Evolutionary conservation across 2,113 vertebrate species (phyloP).

Genomic region (Corythornis vintsioides): DNA sequence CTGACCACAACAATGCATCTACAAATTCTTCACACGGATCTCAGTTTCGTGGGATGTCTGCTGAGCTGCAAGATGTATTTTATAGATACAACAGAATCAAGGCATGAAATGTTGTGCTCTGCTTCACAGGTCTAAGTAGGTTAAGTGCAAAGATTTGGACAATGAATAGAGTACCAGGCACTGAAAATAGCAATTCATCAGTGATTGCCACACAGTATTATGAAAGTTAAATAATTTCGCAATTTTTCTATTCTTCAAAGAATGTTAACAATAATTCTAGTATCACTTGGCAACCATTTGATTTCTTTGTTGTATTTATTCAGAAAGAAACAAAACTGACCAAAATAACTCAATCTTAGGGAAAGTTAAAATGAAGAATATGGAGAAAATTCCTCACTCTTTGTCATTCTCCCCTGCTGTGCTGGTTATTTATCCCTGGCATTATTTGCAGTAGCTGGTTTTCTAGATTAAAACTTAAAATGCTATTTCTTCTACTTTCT

Average conservation of each 20-base stretch:
- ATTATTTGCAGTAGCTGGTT: background rate
- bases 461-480: background rate
- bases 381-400: background rate
- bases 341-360: background rate
- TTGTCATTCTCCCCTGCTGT: background rate
- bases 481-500: background rate
- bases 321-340: background rate
- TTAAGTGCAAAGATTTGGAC: background rate
- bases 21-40: background rate
- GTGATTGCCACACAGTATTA: background rate
- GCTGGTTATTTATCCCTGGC: background rate
- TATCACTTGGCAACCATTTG: background rate
- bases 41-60: background rate
- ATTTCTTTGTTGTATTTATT: background rate
- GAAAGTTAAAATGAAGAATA: background rate
- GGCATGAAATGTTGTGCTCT: background rate
- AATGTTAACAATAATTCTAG: background rate
- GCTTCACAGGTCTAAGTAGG: background rate
- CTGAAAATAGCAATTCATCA: background rate
- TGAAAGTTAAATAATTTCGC: background rate
- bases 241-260: background rate
- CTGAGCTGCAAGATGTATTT: background rate
- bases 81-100: background rate
- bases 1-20: background rate
- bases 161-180: background rate